Percentiles rank a stretch among this genome's conserved stretches.
Conservation (phyloP, 2,113 vertebrate genomes). For the Prunella fulvescens region DNA sequence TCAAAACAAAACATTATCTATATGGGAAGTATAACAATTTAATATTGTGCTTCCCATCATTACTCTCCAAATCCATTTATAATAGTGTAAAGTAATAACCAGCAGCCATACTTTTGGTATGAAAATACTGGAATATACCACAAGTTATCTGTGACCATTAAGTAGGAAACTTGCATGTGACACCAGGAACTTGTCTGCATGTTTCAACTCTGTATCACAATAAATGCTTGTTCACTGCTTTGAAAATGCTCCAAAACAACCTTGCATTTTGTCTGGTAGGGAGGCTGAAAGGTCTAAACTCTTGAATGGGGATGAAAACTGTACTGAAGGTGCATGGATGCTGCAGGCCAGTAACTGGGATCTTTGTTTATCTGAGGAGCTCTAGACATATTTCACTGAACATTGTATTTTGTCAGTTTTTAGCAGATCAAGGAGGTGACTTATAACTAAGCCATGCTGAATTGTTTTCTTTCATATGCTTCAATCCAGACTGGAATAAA, state of each 20-base stretch:
- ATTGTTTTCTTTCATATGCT: not conserved
- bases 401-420: not conserved
- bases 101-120: not conserved
- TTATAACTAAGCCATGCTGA: not conserved
- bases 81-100: not conserved
- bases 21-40: not conserved
- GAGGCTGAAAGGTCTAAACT: not conserved
- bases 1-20: not conserved
- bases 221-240: not conserved
- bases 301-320: not conserved
- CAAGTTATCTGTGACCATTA: not conserved
- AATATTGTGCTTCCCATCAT: not conserved
- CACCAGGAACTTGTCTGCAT: not conserved
- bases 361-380: not conserved
- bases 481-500: not conserved
- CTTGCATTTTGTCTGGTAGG: not conserved
- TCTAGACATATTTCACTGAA: not conserved
- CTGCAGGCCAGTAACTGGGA: not conserved
- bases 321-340: not conserved
- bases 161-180: not conserved
- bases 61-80: not conserved
- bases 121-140: not conserved
- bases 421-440: not conserved
- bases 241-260: not conserved
- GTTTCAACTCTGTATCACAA: not conserved